Conservation (phyloP, 2,797 vertebrate genomes). For the Caiman crocodilus region DNA sequence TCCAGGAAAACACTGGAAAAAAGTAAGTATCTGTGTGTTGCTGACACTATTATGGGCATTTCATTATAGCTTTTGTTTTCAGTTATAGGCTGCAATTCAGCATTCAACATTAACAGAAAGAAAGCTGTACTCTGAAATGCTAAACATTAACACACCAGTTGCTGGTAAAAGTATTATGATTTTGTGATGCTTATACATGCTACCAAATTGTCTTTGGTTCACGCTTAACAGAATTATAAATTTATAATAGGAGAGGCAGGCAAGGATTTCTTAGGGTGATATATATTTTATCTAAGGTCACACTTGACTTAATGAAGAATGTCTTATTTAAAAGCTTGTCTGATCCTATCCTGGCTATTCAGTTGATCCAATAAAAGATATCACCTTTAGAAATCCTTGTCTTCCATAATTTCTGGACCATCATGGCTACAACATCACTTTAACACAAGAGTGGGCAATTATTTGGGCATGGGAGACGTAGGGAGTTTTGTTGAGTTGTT, state of each 20-base stretch:
- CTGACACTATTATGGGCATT: background rate
- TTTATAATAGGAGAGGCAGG: background rate
- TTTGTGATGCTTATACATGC: background rate
- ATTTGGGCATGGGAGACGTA: too few relatives aligned
- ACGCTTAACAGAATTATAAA: background rate
- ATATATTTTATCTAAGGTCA: too few relatives aligned
- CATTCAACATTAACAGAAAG: background rate
- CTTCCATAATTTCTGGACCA: too few relatives aligned
- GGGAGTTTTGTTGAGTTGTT: too few relatives aligned
- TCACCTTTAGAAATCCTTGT: too few relatives aligned
- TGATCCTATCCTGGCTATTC: too few relatives aligned
- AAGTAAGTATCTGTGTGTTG: conserved; percentile 78
- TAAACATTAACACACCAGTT: background rate
- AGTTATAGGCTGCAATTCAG: background rate
- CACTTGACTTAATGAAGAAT: too few relatives aligned
- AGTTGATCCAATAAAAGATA: too few relatives aligned
- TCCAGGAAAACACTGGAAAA: conserved; percentile 80
- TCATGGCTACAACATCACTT: too few relatives aligned
- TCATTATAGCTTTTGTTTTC: background rate
- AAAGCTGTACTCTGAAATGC: background rate
- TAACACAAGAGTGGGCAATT: too few relatives aligned
- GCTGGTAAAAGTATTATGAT: background rate
- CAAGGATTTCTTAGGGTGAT: too few relatives aligned
- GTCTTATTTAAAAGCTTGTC: too few relatives aligned
- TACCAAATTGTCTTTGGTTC: background rate